Evolutionary conservation across 2,797 vertebrate species (phyloP), one percentile per base, ranked within the genome.

Genomic region (Moxostoma hubbsi): DNA sequence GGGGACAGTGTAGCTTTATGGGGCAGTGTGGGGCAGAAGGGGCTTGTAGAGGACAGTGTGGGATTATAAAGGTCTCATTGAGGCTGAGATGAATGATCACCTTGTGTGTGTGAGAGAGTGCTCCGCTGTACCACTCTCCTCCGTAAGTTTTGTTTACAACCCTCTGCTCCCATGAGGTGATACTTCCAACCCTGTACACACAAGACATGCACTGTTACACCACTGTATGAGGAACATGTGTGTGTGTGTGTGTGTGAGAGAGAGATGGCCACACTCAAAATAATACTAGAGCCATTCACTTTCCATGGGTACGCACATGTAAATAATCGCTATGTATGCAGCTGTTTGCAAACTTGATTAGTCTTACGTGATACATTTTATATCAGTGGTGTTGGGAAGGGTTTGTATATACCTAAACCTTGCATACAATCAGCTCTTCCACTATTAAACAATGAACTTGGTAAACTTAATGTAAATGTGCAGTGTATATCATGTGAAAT

Each of bases 61-160:
- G 45, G 55, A 24, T 61, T 77, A 50, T 63, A 15, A 70, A 55
- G 66, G 49, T 47, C 61, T 61, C 36, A 51, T 6, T n/a, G 59
- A 75, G 73, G 24, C 18, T 55, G 50, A 79, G 57, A 91, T 93
- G 90, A 93, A 93, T 90, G 88, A 80, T 91, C 89, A 98, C 97
- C 96, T 86, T 95, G 94, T 85, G 87, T 47, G 0, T 75, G 62
- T 0, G 88, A 85, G 46, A 92, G 84, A 5, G 89, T 93, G 92
- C 87, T 95, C 86, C 93, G 94, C 80, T 93, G 88, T 55, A 90
- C 49, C 54, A 85, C 87, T n/a, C 86, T 87, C 88, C 94, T 93
- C 50, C 96, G 91, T 16, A 91, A 91, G 89, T 98, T 98, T 94
- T 95, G 94, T 79, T 93, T 95, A 90, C 97, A 99, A 87, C 97